phyloP scores from a whole-genome alignment of 2,888 invertebrate species.

The Frankliniella fusca region DNA sequence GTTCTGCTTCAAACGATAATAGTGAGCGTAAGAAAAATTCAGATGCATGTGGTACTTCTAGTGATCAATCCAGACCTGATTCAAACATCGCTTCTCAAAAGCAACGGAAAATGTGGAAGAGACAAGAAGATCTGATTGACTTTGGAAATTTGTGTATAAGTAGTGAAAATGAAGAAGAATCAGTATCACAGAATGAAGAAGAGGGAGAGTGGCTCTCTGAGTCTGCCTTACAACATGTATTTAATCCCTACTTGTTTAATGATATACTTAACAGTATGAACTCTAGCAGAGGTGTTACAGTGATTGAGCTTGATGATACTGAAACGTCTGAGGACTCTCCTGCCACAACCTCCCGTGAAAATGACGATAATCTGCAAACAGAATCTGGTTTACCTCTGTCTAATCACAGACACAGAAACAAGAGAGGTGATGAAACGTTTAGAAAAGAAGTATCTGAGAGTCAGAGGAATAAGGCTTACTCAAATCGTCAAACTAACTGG shows the following conservation, averaged over 20 bases:
- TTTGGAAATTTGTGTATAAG: neutral
- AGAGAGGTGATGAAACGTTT: neutral
- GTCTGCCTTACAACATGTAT: neutral
- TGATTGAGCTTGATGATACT: neutral
- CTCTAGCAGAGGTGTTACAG: neutral
- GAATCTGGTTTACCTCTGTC: no score
- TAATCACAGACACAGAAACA: neutral
- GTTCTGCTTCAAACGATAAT: neutral
- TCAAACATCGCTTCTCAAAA: neutral
- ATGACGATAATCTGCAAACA: no score
- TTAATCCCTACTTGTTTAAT: neutral
- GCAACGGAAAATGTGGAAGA: neutral
- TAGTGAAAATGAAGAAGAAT: neutral
- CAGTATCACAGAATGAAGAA: neutral
- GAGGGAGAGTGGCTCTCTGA: neutral
- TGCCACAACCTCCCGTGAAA: neutral
- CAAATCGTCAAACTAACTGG: no score
- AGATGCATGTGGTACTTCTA: neutral
- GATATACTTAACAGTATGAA: slow-evolving; percentile 16
- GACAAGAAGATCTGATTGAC: slow-evolving; percentile 4
- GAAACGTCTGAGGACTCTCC: neutral
- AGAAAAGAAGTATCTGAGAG: neutral
- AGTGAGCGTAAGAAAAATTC: neutral
- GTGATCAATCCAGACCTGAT: neutral
- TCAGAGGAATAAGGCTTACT: no score